Percentiles rank a stretch among this genome's conserved stretches.
phyloP scores from a whole-genome alignment of 2,113 vertebrate genomes.

The Orientallactaga bullata region DNA sequence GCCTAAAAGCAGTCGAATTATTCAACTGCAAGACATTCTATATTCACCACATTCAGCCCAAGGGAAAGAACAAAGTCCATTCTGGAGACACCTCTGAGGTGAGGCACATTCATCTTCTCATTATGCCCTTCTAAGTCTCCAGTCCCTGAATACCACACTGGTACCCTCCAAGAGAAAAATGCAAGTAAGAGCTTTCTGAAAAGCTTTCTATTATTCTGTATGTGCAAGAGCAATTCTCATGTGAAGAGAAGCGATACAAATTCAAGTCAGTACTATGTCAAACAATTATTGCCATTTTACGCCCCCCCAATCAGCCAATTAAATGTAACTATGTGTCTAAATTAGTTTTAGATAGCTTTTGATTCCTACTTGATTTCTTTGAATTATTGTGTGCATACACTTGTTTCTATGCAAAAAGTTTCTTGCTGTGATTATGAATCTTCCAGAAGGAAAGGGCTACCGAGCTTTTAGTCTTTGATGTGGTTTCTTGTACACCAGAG shows the following conservation, averaged over 20 bases:
- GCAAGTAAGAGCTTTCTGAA: constrained; percentile 29
- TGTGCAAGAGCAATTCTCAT: constrained; percentile 71
- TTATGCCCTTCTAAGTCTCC: not conserved
- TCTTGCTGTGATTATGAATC: constrained; percentile 39
- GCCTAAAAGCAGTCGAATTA: constrained; percentile 80
- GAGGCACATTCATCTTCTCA: constrained; percentile 49
- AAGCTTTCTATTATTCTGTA: constrained; percentile 34
- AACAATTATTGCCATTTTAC: constrained; percentile 72
- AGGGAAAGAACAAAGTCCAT: constrained; percentile 68
- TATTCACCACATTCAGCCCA: constrained; percentile 69
- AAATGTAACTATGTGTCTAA: constrained; percentile 74
- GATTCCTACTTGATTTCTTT: constrained; percentile 79
- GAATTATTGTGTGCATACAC: constrained; percentile 71
- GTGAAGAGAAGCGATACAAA: constrained; percentile 67
- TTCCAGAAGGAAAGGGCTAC: not conserved
- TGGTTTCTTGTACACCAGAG: not conserved
- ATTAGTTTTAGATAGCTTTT: constrained; percentile 80
- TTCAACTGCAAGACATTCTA: constrained; percentile 74
- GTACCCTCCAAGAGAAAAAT: constrained; percentile 15
- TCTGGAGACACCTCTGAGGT: constrained; percentile 36
- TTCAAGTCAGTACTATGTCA: constrained; percentile 74
- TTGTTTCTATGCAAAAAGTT: constrained; percentile 43
- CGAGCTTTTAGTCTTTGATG: not conserved
- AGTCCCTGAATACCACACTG: not conserved
- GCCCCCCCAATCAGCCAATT: constrained; percentile 78